These are phyloP conservation scores for Tapirus indicus DNA, from an alignment of 2,797 vertebrate species.

Conservation along the genomic window DNA sequence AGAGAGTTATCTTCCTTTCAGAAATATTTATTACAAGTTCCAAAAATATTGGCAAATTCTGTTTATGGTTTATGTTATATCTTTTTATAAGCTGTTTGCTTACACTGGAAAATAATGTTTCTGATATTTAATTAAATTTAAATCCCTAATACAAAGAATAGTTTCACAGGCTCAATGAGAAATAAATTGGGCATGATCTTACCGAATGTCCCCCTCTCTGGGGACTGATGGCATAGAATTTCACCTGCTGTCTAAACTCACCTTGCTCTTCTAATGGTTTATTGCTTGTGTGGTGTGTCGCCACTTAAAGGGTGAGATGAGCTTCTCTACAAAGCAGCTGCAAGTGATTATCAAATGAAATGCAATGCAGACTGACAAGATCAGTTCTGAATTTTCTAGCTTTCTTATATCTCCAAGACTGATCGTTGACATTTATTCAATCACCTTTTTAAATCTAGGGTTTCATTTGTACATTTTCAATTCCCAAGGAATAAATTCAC, in stretches of 20 bases:
- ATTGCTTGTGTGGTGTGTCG: background rate
- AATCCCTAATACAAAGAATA: conserved; percentile 10
- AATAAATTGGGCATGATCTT: background rate
- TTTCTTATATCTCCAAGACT: background rate
- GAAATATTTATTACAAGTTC: conserved; percentile 16
- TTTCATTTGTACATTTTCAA: conserved; percentile 57
- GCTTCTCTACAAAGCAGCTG: background rate
- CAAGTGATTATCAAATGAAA: background rate
- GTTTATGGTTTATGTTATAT: background rate
- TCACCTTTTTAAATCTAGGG: conserved; percentile 45
- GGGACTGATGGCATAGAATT: background rate
- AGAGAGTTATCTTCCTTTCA: background rate
- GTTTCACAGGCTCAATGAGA: background rate
- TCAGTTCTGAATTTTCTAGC: background rate
- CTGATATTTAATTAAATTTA: conserved; percentile 22
- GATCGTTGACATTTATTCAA: conserved; percentile 52
- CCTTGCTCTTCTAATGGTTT: background rate
- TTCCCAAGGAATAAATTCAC: conserved; percentile 23
- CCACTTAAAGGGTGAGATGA: background rate
- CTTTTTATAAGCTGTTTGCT: background rate
- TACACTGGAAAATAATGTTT: background rate
- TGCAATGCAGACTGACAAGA: background rate
- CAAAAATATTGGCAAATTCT: background rate
- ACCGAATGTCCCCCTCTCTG: background rate
- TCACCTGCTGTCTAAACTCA: background rate